Base-by-base conservation (phyloP, 92 coral and sea anemone species). In the Isaurus tuberculatus region DNA sequence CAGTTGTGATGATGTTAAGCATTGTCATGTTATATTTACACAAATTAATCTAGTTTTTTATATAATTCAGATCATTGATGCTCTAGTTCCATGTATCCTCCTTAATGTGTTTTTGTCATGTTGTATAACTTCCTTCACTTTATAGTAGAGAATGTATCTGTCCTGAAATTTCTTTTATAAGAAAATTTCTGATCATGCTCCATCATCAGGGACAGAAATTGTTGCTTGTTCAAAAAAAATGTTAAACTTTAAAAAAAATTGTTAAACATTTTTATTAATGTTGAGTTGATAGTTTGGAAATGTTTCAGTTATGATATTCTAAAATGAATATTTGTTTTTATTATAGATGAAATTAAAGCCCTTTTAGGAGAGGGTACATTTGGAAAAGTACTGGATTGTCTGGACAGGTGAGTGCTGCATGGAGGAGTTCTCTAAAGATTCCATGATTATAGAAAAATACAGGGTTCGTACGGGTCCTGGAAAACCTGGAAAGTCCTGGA, bases 341-440 rank as follows among this genome's bases (percentile, higher is more conserved):
- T 42, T 70, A 74, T 87, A 97, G 99, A 97, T 92, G 98, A 94
- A 90, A 58, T 97, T 82, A 70, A 85, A 74, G 83, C 79, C 60
- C 89, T 91, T 63, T 86, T 97, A 87, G 99, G 99, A 44, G 99
- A 97, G 72, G 99, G 99, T 20, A 97, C 99, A 16, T 97, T 97
- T 92, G 99, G 98, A 55, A 97, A 97, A 88, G 97, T 94, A 11
- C 81, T 97, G 71, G 95, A 97, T 30, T 97, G 99, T 58, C 75
- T 72, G 75, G 99, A 97, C 92, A 94, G 92, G 98, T 95, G 48
- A 83, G 98, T 33, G 5, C 73, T n/a, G 3, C 11, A 30, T 40
- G 8, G n/a, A n/a, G n/a, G 20, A 0, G 2, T 53, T 16, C 5
- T 15, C 61, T 16, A 53, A n/a, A 53, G 19, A 53, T 1, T 16